Percentiles rank a stretch among this genome's conserved stretches.
phyloP scores from a whole-genome alignment of 2,888 invertebrate genomes.

The Sympetrum striolatum region DNA sequence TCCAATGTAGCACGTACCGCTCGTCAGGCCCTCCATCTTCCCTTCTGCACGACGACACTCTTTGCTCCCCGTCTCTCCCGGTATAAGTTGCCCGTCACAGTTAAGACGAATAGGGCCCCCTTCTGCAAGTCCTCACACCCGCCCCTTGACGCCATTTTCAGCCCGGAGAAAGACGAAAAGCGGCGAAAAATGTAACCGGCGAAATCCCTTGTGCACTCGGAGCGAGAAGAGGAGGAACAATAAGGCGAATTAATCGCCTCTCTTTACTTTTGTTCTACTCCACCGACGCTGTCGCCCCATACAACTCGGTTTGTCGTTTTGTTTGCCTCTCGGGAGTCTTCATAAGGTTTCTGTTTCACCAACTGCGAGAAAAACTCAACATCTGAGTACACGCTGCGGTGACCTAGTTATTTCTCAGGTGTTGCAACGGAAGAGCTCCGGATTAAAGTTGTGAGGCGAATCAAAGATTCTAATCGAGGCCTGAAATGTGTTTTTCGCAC shows the following conservation, averaged over 20 bases:
- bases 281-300: neutral
- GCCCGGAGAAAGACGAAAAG: neutral
- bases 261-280: neutral
- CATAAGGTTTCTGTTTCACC: neutral
- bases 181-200: neutral
- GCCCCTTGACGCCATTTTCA: conserved; percentile 15
- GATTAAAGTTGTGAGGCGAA: neutral
- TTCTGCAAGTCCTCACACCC: neutral
- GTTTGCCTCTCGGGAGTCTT: neutral
- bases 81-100: neutral
- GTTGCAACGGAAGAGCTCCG: neutral
- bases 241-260: neutral
- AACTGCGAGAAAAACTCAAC: neutral
- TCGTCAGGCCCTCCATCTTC: neutral
- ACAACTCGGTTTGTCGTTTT: neutral
- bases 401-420: conserved; percentile 5
- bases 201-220: neutral
- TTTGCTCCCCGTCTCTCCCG: neutral
- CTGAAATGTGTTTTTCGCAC: neutral
- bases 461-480: neutral
- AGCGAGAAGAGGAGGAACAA: neutral
- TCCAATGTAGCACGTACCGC: neutral
- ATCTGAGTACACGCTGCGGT: neutral
- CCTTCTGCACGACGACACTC: neutral
- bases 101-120: neutral